Conservation (phyloP, 2,888 invertebrate genomes). For the Eurytoma californica region DNA sequence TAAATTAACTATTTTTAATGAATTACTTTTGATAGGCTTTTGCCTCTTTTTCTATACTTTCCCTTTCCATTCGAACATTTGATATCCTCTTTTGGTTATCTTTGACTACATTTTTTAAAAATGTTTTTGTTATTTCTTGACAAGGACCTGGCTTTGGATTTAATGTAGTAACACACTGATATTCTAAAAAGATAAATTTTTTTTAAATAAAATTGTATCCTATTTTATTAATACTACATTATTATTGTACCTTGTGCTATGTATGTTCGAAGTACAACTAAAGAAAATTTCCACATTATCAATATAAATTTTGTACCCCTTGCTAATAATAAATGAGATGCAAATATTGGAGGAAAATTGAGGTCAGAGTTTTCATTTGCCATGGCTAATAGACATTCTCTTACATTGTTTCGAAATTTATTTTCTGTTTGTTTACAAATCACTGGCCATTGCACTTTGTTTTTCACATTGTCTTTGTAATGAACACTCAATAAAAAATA, state of each 20-base stretch:
- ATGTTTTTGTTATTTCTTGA: conserved; percentile 59
- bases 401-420: conserved; percentile 68
- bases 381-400: conserved; percentile 65
- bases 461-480: conserved; percentile 65
- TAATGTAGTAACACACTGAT: conserved; percentile 52
- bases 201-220: conserved; percentile 23
- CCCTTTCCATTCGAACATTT: conserved; percentile 49
- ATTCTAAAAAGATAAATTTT: conserved; percentile 52
- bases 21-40: conserved; percentile 43
- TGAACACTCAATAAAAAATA: conserved; percentile 68
- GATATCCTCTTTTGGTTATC: conserved; percentile 52
- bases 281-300: conserved; percentile 71
- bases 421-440: conserved; percentile 69
- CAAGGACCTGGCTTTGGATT: conserved; percentile 61
- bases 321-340: conserved; percentile 69
- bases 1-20: conserved; percentile 9
- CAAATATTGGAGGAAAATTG: conserved; percentile 67
- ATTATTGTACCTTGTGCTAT: conserved; percentile 58
- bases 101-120: conserved; percentile 59
- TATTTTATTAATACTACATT: neutral
- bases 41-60: conserved; percentile 38
- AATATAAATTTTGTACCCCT: conserved; percentile 68
- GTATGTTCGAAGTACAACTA: conserved; percentile 64
- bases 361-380: conserved; percentile 67
- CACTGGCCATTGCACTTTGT: conserved; percentile 69